Percentiles rank a stretch among this genome's conserved stretches.
phyloP scores from a whole-genome alignment of 2,113 vertebrate genomes.

The Brachyistius frenatus region DNA sequence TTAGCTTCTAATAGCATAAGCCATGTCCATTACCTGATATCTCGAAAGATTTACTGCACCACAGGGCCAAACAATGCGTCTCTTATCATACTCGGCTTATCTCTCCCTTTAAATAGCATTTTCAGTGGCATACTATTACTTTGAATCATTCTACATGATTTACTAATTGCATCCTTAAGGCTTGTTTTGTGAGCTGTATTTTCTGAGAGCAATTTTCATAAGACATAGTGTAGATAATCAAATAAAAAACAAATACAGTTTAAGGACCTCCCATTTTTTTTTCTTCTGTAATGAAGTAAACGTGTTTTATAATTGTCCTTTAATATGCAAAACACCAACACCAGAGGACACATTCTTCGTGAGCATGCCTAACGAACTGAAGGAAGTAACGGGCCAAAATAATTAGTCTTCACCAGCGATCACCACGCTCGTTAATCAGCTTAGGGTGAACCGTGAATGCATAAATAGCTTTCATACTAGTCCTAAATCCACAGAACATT shows the following conservation, averaged over 20 bases:
- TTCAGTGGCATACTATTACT: conserved; percentile 26
- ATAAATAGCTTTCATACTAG: conserved; percentile 62
- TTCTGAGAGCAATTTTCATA: conserved; percentile 22
- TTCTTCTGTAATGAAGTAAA: conserved; percentile 32
- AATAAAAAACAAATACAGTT: conserved; percentile 35
- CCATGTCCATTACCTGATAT: conserved; percentile 42
- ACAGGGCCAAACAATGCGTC: conserved; percentile 19
- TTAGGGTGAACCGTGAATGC: conserved; percentile 64
- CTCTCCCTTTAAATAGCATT: conserved; percentile 26
- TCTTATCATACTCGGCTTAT: conserved; percentile 48
- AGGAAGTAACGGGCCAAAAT: conserved; percentile 65
- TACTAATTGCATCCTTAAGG: conserved; percentile 30
- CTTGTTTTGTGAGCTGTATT: not conserved
- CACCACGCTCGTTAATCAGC: conserved; percentile 68
- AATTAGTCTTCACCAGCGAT: conserved; percentile 73
- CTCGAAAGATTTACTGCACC: conserved; percentile 25
- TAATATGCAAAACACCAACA: conserved; percentile 48
- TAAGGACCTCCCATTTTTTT: conserved; percentile 17
- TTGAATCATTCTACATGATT: conserved; percentile 14
- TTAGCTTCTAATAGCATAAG: conserved; percentile 45
- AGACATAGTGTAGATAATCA: conserved; percentile 36
- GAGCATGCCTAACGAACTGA: conserved; percentile 53
- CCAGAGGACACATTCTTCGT: conserved; percentile 52
- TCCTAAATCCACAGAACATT: conserved; percentile 56
- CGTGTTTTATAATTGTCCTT: conserved; percentile 51